Evolutionary conservation across 2,888 invertebrate species (phyloP), one percentile per base, ranked within the genome.

Genomic region (Hyppa rectilinea): DNA sequence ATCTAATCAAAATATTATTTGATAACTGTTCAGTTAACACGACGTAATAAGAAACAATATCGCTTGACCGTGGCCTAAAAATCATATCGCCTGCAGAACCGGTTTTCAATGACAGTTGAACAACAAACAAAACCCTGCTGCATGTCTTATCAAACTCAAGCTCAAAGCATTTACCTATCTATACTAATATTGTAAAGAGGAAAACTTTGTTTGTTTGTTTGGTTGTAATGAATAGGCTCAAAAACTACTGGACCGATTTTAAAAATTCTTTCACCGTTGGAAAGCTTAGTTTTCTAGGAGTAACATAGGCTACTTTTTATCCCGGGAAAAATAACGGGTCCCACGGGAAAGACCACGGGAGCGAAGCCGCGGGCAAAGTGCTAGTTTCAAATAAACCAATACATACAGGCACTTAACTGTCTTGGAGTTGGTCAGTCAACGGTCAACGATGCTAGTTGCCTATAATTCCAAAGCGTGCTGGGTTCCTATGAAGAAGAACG

Each of bases 1-100:
- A 72, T 76, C 69, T 26, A 38, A 72, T 72, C 43, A 26, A 69
- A 45, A 38, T 45, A 52, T 12, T 38, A 43, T 45, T 66, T 34
- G 69, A 52, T 76, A 68, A 45, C 36, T 52, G n/a, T 38, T 52
- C 12, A 43, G 20, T 47, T 52, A 34, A 31, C 45, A 47, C 40
- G 7, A 43, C 29, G 43, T 45, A 72, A 17, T 38, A 40, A n/a
- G 45, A 69, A 58, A 61, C 12, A 47, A 50, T 61, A 58, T 71
- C 55, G n/a, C 17, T 61, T 60, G 56, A 52, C 65, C 65, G 40
- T 76, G 80, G 56, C 80, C 80, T 60, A 58, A 74, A 60, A 79
- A 43, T 53, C 12, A 49, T 79, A 73, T 73, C 56, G 47, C 43
- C 12, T 29, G 45, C 34, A 52, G 26, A 65, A 76, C 80, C 56